Evolutionary conservation across 2,113 vertebrate genomes (phyloP).

Genomic region (Callipepla squamata): DNA sequence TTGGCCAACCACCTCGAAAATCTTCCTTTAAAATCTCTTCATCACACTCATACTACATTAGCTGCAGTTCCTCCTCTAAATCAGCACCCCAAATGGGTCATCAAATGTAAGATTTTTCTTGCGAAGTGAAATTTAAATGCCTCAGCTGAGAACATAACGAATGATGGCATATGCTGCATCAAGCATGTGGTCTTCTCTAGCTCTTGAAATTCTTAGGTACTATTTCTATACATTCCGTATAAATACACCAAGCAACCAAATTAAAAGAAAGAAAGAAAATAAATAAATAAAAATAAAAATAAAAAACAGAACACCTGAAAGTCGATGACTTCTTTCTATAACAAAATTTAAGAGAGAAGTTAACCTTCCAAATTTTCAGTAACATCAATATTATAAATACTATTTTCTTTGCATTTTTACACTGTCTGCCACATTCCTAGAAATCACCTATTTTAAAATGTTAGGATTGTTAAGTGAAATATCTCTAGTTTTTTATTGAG

Average conservation of each 20-base stretch:
- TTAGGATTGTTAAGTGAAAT: neutral
- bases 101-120: neutral
- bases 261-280: neutral
- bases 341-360: neutral
- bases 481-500: neutral
- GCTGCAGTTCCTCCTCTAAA: neutral
- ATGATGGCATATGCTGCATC: neutral
- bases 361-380: neutral
- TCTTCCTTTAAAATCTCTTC: neutral
- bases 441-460: rapidly evolving
- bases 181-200: rapidly evolving
- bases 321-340: too few relatives aligned
- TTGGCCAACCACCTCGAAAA: neutral
- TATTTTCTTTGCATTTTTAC: neutral
- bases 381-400: neutral
- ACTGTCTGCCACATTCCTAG: neutral
- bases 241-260: neutral
- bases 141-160: neutral
- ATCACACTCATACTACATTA: neutral
- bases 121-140: neutral
- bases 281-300: neutral
- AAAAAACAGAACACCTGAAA: neutral
- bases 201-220: neutral
- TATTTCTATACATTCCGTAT: neutral
- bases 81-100: neutral